Percentiles rank a stretch among this genome's conserved stretches.
Evolutionary conservation across 1,140 invertebrate species (phyloP).

Genomic region (Octopus bimaculoides): DNA sequence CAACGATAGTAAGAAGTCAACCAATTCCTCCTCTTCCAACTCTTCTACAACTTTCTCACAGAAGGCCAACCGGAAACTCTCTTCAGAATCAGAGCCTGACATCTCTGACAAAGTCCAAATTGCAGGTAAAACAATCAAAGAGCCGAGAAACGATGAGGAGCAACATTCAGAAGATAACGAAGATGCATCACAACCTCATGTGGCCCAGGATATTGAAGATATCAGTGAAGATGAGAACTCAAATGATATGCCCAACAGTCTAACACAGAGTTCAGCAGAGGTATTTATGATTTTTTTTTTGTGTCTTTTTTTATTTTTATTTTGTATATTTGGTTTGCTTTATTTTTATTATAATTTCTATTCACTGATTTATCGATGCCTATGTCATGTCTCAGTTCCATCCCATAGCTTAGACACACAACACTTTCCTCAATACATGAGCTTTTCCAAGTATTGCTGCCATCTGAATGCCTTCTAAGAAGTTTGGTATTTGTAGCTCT

Average conservation of each 20-base stretch:
- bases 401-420: too few relatives aligned
- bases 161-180: conserved; percentile 10
- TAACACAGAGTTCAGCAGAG: conserved; percentile 29
- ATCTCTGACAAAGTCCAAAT: not conserved
- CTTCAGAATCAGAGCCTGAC: not conserved
- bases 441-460: too few relatives aligned
- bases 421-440: too few relatives aligned
- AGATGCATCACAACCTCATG: not conserved
- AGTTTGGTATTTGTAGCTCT: too few relatives aligned
- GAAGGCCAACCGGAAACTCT: not conserved
- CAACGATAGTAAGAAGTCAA: not conserved
- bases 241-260: conserved; percentile 21
- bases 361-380: too few relatives aligned
- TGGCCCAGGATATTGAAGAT: conserved; percentile 29
- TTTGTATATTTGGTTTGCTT: not conserved
- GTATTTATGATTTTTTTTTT: conserved; percentile 31
- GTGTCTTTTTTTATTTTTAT: not conserved
- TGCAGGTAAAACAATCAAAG: not conserved
- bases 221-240: conserved; percentile 18
- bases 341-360: too few relatives aligned
- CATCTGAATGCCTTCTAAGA: too few relatives aligned
- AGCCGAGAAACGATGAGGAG: not conserved
- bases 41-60: not conserved
- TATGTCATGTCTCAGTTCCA: too few relatives aligned
- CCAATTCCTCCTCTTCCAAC: not conserved